phyloP scores from a whole-genome alignment of 2,113 vertebrate genomes.

The Colaptes auratus region DNA sequence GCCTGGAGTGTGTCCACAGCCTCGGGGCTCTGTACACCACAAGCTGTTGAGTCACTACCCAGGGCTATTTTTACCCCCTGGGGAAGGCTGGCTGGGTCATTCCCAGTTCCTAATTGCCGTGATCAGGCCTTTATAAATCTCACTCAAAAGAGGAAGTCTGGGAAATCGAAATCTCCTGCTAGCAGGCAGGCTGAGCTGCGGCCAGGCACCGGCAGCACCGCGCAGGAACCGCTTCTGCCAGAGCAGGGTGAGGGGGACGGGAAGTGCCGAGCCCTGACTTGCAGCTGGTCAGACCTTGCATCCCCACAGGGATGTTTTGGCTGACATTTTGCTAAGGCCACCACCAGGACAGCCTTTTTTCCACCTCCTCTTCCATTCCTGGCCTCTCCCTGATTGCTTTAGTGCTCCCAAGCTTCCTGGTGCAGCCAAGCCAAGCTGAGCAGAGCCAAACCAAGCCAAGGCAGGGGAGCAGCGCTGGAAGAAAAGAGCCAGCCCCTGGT shows the following conservation, averaged over 20 bases:
- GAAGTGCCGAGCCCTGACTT: neutral
- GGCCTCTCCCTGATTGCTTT: neutral
- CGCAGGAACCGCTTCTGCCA: fast-evolving
- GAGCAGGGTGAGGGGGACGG: neutral
- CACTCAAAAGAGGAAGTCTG: slow-evolving; percentile 56
- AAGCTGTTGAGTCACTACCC: neutral
- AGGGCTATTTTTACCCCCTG: neutral
- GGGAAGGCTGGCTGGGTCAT: neutral
- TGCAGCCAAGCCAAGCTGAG: neutral
- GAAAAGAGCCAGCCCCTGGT: slow-evolving; percentile 42
- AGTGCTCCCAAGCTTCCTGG: neutral
- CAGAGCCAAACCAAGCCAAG: neutral
- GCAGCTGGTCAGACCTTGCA: neutral
- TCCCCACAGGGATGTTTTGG: neutral
- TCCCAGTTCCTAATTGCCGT: slow-evolving; percentile 36
- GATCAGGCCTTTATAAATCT: slow-evolving; percentile 41
- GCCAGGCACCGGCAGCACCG: fast-evolving
- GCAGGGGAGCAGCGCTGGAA: neutral
- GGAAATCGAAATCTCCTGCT: neutral
- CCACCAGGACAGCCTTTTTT: neutral
- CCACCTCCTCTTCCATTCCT: neutral
- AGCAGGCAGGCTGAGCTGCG: fast-evolving
- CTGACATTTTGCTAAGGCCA: neutral
- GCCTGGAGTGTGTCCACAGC: fast-evolving
- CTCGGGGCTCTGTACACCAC: neutral